Evolutionary conservation across 2,888 invertebrate genomes (phyloP).

Genomic region (Limnephilus rhombicus): DNA sequence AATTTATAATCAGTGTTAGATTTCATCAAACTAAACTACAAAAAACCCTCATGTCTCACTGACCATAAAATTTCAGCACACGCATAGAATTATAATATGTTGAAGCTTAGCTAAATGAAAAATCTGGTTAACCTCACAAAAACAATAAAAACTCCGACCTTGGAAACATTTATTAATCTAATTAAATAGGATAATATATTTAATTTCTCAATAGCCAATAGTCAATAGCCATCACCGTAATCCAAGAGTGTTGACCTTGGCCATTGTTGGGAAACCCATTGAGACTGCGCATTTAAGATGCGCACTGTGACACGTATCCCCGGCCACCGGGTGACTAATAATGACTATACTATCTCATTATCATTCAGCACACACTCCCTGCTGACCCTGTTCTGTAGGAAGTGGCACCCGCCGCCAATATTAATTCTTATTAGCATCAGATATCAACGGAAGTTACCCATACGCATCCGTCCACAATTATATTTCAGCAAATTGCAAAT

Average conservation of each 20-base stretch:
- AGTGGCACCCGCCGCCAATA: constrained; percentile 16
- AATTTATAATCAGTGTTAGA: not conserved
- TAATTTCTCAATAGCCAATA: not conserved
- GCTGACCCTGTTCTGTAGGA: constrained; percentile 36
- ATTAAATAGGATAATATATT: not conserved
- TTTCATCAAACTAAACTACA: not conserved
- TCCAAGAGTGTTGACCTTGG: constrained; percentile 21
- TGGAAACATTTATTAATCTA: not conserved
- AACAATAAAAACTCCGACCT: not conserved
- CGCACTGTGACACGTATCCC: not conserved
- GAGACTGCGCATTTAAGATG: constrained; percentile 19
- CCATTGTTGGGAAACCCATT: not conserved
- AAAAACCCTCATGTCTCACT: not conserved
- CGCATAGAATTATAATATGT: not conserved
- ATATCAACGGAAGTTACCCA: constrained; percentile 25
- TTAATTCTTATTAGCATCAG: constrained; percentile 15
- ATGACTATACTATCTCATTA: constrained; percentile 7
- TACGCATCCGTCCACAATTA: not conserved
- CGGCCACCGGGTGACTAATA: constrained; percentile 21
- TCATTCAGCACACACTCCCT: constrained; percentile 13
- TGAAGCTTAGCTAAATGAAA: not conserved
- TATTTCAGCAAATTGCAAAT: not conserved
- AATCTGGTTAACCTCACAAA: not conserved
- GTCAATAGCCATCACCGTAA: not conserved
- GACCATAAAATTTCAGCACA: not conserved